Conservation (phyloP, 2,888 invertebrate species). For the Petrolisthes manimaculis region DNA sequence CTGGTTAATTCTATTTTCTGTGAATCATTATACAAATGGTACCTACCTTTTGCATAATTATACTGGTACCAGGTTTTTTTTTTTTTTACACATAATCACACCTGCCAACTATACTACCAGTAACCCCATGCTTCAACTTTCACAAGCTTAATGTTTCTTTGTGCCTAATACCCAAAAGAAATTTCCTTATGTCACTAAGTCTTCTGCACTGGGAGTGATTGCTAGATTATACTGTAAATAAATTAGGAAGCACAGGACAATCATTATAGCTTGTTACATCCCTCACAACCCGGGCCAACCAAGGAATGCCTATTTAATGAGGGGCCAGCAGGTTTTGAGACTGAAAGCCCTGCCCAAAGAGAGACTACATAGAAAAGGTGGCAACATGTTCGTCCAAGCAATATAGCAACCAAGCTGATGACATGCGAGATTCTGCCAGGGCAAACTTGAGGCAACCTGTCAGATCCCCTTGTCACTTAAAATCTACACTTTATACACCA, state of each 20-base stretch:
- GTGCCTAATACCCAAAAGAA: conserved; percentile 17
- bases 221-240: background rate
- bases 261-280: background rate
- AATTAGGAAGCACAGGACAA: conserved; percentile 1
- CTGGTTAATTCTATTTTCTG: too few relatives aligned
- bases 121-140: too few relatives aligned
- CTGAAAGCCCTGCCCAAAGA: conserved; percentile 43
- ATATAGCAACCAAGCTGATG: conserved; percentile 51
- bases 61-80: too few relatives aligned
- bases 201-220: background rate
- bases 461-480: conserved; percentile 42
- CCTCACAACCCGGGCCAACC: background rate
- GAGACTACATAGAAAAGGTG: conserved; percentile 41
- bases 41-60: too few relatives aligned
- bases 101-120: background rate
- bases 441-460: conserved; percentile 38
- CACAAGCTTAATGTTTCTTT: background rate
- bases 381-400: conserved; percentile 47
- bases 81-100: too few relatives aligned
- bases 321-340: background rate
- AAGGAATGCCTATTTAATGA: conserved; percentile 2
- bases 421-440: conserved; percentile 50
- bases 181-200: background rate
- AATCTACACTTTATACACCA: conserved; percentile 61
- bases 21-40: too few relatives aligned